Evolutionary conservation across 2,113 vertebrate species (phyloP).

Genomic region (Salvelinus alpinus): DNA sequence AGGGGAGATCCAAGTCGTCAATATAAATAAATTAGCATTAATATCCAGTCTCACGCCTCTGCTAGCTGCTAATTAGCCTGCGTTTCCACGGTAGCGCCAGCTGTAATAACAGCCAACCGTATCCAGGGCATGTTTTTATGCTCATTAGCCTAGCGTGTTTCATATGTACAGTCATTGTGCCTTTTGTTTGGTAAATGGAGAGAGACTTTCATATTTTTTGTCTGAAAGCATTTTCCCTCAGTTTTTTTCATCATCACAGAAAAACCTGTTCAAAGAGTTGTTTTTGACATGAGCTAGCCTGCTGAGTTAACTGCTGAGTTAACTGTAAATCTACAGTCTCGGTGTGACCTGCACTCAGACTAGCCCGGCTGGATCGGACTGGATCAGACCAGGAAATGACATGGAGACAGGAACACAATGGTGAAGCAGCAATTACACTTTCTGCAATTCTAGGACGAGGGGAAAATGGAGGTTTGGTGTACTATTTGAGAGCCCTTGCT

Average conservation of each 20-base stretch:
- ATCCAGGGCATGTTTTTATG: neutral
- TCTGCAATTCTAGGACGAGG: too few species aligned
- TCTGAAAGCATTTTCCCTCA: neutral
- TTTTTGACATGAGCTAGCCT: neutral
- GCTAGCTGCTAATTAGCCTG: conserved; percentile 7
- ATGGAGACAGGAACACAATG: too few species aligned
- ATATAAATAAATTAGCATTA: conserved; percentile 14
- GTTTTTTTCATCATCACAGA: neutral
- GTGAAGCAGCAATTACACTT: too few species aligned
- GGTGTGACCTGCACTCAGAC: too few species aligned
- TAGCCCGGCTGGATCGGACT: too few species aligned
- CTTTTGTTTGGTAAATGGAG: neutral
- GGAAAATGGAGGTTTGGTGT: too few species aligned
- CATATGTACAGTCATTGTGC: neutral
- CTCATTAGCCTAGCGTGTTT: neutral
- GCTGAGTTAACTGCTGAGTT: too few species aligned
- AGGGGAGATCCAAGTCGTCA: neutral
- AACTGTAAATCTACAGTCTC: too few species aligned
- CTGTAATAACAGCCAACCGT: neutral
- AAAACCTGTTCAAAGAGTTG: neutral
- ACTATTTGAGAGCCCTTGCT: too few species aligned
- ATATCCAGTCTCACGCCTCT: neutral
- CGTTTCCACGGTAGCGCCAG: neutral
- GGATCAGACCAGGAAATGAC: too few species aligned
- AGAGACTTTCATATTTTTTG: neutral